phyloP scores from a whole-genome alignment of 2,797 vertebrate species.

The Phataginus tetradactyla region DNA sequence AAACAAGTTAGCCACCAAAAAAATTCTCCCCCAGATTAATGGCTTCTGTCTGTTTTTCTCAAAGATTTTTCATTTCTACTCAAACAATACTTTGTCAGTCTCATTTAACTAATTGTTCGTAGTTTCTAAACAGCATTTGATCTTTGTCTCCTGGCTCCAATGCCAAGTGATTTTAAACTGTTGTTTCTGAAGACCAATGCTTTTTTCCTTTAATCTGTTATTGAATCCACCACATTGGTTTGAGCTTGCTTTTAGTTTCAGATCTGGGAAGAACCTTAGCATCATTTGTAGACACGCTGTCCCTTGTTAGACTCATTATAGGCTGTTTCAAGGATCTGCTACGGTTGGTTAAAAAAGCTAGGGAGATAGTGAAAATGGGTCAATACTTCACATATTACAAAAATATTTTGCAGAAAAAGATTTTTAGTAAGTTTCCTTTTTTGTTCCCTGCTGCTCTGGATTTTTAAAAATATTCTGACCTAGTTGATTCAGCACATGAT shows the following conservation, averaged over 20 bases:
- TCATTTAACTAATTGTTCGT: not conserved
- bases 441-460: not conserved
- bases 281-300: not conserved
- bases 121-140: not conserved
- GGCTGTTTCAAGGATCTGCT: not conserved
- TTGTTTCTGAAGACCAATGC: not conserved
- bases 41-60: not conserved
- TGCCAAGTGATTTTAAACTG: constrained; percentile 39
- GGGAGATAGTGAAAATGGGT: not conserved
- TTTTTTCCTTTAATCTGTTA: not conserved
- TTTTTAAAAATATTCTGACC: constrained; percentile 47
- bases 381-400: not conserved
- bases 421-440: constrained; percentile 25
- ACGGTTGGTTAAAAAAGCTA: not conserved
- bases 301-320: not conserved
- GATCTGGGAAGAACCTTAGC: not conserved
- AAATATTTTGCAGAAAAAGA: constrained; percentile 2
- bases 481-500: not conserved
- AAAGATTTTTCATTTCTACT: not conserved
- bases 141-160: not conserved
- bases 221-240: not conserved
- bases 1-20: not conserved
- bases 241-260: constrained; percentile 5
- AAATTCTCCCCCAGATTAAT: not conserved
- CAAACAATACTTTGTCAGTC: not conserved